Base-by-base conservation (phyloP, 2,888 invertebrate species). In the Polyommatus iphigenia region DNA sequence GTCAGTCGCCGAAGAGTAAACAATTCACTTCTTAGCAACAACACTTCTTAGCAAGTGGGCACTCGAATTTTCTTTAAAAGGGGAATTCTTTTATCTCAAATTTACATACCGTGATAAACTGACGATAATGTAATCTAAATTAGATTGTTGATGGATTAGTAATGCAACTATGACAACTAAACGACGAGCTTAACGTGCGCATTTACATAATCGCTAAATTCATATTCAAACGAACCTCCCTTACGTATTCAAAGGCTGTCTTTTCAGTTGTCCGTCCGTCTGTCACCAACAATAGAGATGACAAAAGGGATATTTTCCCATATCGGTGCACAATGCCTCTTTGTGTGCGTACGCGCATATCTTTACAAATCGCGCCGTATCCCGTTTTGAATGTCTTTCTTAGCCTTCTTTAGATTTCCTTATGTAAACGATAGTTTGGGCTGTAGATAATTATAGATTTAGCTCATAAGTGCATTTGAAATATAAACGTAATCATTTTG, bases 231-330 rank as follows among this genome's bases (percentile, higher is more conserved):
- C 75, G 77, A 83, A 83, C 81, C 85, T 77, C 72, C 77, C 77
- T 85, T 90, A 90, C 88, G 87, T 89, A 92, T 93, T 93, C 91
- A 93, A 89, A 87, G 87, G 81, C 85, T 85, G 90, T 91, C 93
- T 92, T 92, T 93, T 92, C 92, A 92, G 90, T 90, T 91, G 93
- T 93, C 93, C 85, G 87, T 92, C 91, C 84, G 90, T 93, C 91
- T 89, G 91, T 91, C 91, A 87, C 80, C 83, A 81, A 92, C 93
- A 93, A 93, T 92, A 85, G 88, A 82, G 86, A 88, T 89, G 91
- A 93, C 93, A 93, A 92, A 93, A 88, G 89, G 87, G 85, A 91
- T 92, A 90, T 92, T 91, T 93, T 91, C 92, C 91, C 91, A 91
- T 93, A 92, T 90, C 88, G 87, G 89, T 88, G 88, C 87, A 93